A percentile compares a stretch with the other conserved stretches of the same genome.
Conservation (phyloP, 2,888 invertebrate species). For the Sialis lutaria region DNA sequence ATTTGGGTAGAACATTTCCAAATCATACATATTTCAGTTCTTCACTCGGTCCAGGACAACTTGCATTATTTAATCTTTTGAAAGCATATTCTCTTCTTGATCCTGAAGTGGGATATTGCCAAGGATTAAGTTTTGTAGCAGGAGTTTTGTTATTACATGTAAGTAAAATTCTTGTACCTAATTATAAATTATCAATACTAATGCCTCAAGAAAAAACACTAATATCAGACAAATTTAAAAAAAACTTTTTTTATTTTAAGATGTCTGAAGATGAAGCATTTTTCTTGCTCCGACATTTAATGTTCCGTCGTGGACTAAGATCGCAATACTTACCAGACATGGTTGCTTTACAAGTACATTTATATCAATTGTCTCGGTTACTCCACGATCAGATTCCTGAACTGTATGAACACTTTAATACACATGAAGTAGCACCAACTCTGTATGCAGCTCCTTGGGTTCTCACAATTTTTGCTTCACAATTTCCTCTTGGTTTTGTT, state of each 20-base stretch:
- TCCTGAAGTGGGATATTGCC: conserved; percentile 90
- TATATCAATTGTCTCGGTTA: conserved; percentile 85
- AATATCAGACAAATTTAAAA: not conserved
- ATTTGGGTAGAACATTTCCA: conserved; percentile 86
- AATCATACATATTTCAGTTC: conserved; percentile 86
- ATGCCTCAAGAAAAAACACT: not conserved
- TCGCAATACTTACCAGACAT: conserved; percentile 88
- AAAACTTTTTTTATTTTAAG: conserved; percentile 30
- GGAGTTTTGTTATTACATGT: conserved; percentile 86
- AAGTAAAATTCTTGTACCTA: conserved; percentile 24
- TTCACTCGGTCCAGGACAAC: conserved; percentile 80
- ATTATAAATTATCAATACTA: not conserved
- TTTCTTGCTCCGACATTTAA: conserved; percentile 68
- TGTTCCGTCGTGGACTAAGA: conserved; percentile 77
- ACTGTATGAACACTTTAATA: conserved; percentile 71
- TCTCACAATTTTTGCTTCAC: conserved; percentile 87
- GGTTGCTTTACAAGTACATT: conserved; percentile 72
- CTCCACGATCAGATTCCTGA: conserved; percentile 76
- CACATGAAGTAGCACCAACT: conserved; percentile 82
- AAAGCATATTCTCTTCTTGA: conserved; percentile 93
- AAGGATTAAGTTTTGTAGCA: conserved; percentile 91
- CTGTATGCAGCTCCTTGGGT: conserved; percentile 96
- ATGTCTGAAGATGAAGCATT: conserved; percentile 88
- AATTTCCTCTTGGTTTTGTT: conserved; percentile 91
- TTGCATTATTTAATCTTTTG: conserved; percentile 82